Evolutionary conservation across 2,888 invertebrate genomes (phyloP).

Genomic region (Caenorhabditis plicata): DNA sequence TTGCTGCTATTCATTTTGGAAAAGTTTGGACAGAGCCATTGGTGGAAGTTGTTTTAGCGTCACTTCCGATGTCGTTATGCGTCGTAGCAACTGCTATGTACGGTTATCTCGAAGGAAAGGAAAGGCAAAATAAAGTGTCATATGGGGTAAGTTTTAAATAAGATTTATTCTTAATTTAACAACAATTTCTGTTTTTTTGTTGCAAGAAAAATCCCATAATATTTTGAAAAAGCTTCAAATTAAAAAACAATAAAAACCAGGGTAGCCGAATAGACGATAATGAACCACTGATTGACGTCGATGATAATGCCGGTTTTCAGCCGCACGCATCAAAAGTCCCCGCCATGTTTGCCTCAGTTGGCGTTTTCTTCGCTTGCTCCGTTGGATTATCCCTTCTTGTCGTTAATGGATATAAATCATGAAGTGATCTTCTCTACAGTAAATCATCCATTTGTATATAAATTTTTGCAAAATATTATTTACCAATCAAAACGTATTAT

Average conservation of each 20-base stretch:
- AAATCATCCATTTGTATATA: too few species aligned
- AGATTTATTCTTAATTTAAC: too few species aligned
- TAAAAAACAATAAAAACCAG: too few species aligned
- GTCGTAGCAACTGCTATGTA: slow-evolving; percentile 16
- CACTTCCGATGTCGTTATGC: slow-evolving; percentile 24
- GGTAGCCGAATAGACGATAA: too few species aligned
- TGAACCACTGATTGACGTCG: slow-evolving; percentile 12
- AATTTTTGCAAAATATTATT: too few species aligned
- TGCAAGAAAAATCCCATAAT: too few species aligned
- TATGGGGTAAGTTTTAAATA: slow-evolving; percentile 17
- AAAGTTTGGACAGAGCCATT: slow-evolving; percentile 39
- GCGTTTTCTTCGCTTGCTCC: slow-evolving; percentile 30
- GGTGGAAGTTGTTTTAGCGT: slow-evolving; percentile 29
- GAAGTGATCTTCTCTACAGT: too few species aligned
- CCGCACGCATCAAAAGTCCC: slow-evolving; percentile 25
- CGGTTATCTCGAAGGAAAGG: slow-evolving; percentile 7
- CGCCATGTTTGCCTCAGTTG: slow-evolving; percentile 27
- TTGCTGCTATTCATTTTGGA: slow-evolving; percentile 39
- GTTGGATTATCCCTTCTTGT: slow-evolving; percentile 35
- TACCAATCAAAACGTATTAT: too few species aligned
- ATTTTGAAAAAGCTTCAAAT: too few species aligned
- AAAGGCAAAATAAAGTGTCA: slow-evolving; percentile 11
- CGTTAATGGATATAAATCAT: slow-evolving; percentile 39
- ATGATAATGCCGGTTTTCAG: slow-evolving; percentile 17
- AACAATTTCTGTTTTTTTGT: too few species aligned